A percentile compares a stretch with the other conserved stretches of the same genome.
These are phyloP conservation scores for Thermophis baileyi DNA, from an alignment of 2,113 vertebrate genomes.

Conservation along the genomic window DNA sequence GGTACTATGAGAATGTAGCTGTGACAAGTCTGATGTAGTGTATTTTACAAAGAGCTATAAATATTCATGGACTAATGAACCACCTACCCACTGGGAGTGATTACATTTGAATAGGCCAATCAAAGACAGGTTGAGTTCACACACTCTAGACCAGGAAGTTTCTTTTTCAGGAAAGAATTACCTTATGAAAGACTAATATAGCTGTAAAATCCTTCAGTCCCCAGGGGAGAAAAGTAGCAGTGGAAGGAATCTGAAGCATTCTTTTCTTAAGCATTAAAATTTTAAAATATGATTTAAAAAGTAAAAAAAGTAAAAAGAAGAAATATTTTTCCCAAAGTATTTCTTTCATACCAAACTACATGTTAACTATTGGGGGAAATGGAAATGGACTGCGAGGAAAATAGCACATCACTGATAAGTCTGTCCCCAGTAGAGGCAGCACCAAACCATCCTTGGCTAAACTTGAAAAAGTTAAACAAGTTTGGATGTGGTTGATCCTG, in stretches of 20 bases:
- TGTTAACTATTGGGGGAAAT: conserved; percentile 34
- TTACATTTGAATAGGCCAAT: conserved; percentile 65
- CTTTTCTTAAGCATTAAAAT: conserved; percentile 33
- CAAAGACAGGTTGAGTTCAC: conserved; percentile 51
- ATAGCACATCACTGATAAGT: conserved; percentile 5
- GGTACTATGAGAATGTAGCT: conserved; percentile 48
- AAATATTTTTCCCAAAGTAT: conserved; percentile 31
- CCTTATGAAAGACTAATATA: conserved; percentile 31
- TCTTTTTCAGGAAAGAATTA: conserved; percentile 59
- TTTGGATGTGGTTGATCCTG: neutral
- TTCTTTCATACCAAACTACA: conserved; percentile 7
- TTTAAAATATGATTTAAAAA: neutral
- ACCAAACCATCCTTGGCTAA: neutral
- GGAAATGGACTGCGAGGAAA: conserved; percentile 44
- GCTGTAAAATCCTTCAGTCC: conserved; percentile 24
- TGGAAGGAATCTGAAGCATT: conserved; percentile 46
- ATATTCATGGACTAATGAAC: conserved; percentile 57
- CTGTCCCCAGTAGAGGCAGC: conserved; percentile 27
- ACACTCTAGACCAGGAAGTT: conserved; percentile 55
- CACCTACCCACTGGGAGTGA: conserved; percentile 53
- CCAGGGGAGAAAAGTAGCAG: conserved; percentile 34
- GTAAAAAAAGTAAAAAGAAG: conserved; percentile 35
- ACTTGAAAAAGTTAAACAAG: neutral
- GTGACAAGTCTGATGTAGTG: conserved; percentile 34
- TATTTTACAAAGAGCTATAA: conserved; percentile 45